A percentile compares a stretch with the other conserved stretches of the same genome.
Conservation (phyloP, 2,797 vertebrate genomes). For the Lagorchestes hirsutus region DNA sequence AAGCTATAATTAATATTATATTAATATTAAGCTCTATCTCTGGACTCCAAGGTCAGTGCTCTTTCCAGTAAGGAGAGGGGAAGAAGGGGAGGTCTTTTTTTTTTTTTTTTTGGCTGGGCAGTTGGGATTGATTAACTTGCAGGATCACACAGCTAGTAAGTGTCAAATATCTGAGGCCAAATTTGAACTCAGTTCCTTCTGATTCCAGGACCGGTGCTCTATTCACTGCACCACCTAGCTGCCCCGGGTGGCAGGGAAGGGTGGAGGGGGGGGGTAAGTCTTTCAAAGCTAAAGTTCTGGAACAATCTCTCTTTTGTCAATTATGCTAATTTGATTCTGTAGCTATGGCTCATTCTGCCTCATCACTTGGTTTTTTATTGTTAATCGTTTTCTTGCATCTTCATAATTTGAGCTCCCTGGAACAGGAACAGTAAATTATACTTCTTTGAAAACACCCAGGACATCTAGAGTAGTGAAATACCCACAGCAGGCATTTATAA, state of each 20-base stretch:
- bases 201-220: neutral
- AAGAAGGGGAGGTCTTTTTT: neutral
- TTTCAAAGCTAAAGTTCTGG: neutral
- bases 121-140: too few species aligned
- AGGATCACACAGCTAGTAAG: too few species aligned
- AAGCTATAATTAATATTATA: neutral
- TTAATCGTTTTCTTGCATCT: neutral
- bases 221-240: neutral
- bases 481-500: conserved; percentile 29
- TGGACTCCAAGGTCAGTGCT: neutral
- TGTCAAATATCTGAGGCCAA: too few species aligned
- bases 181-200: neutral
- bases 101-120: too few species aligned
- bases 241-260: neutral
- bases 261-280: too few species aligned
- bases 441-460: neutral
- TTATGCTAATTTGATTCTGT: neutral
- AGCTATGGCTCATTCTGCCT: neutral
- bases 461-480: neutral
- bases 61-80: neutral
- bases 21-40: neutral
- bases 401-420: neutral
- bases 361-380: neutral
- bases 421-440: neutral
- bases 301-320: neutral